phyloP scores from a whole-genome alignment of 2,888 invertebrate species.

The Seira ritae region DNA sequence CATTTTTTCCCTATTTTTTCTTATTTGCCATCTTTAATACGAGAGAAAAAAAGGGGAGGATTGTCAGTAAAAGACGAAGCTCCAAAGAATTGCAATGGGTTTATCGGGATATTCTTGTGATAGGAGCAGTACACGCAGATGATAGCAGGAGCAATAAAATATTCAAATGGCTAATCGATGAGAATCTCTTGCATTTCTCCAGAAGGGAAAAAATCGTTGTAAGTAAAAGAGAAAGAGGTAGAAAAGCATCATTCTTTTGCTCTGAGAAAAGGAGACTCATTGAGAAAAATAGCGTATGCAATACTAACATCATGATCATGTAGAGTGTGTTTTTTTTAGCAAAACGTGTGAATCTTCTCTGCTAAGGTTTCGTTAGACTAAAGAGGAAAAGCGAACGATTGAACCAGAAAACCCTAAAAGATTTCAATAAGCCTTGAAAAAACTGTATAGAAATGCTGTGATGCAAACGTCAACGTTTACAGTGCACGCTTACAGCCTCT shows the following conservation, averaged over 20 bases:
- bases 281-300: constrained; percentile 19
- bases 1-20: constrained; percentile 17
- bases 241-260: constrained; percentile 23
- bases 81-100: constrained; percentile 1
- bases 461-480: constrained; percentile 5
- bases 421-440: neutral
- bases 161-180: constrained; percentile 66
- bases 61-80: constrained; percentile 18
- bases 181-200: constrained; percentile 57
- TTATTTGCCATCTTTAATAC: constrained; percentile 6
- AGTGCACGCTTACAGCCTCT: neutral
- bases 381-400: constrained; percentile 44
- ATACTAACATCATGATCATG: constrained; percentile 8
- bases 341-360: constrained; percentile 13
- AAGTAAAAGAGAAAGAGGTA: constrained; percentile 36
- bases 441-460: neutral
- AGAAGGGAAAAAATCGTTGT: constrained; percentile 36
- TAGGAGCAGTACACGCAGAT: constrained; percentile 23
- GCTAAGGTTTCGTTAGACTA: constrained; percentile 6
- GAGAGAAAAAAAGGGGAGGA: constrained; percentile 28
- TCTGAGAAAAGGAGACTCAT: constrained; percentile 28
- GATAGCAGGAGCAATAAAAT: constrained; percentile 62
- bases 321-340: neutral
- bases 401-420: constrained; percentile 56
- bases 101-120: constrained; percentile 4